Percentiles rank a stretch among this genome's conserved stretches.
Evolutionary conservation across 1,140 invertebrate species (phyloP).

Genomic region (Bombus fervidus): DNA sequence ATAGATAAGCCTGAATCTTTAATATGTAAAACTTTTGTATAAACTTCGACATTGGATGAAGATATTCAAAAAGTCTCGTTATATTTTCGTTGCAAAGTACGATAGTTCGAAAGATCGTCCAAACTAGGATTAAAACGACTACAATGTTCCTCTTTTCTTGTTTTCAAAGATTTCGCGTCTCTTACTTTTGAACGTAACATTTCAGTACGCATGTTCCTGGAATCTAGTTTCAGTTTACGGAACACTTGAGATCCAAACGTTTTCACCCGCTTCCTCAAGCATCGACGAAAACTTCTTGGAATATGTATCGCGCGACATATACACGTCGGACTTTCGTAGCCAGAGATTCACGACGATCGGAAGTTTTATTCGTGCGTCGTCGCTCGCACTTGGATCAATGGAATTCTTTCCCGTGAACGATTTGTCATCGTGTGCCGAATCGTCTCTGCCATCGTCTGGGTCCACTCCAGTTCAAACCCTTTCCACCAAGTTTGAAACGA

Average conservation of each 20-base stretch:
- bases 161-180: neutral
- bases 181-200: neutral
- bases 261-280: neutral
- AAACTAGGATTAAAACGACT: too few species aligned
- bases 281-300: neutral
- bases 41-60: neutral
- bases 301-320: neutral
- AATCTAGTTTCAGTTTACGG: neutral
- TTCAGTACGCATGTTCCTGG: neutral
- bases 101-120: neutral
- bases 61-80: neutral
- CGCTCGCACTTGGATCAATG: neutral
- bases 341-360: neutral
- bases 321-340: neutral
- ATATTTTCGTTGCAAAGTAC: neutral
- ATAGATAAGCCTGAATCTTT: neutral
- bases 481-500: conserved; percentile 9
- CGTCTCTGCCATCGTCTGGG: neutral
- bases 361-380: conserved; percentile 30
- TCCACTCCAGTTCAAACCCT: neutral
- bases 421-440: conserved; percentile 58
- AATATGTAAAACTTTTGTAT: neutral
- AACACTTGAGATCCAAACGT: neutral
- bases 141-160: neutral
- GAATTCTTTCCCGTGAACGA: conserved; percentile 42